phyloP scores from a whole-genome alignment of 2,888 invertebrate species.

The Pyralis farinalis region DNA sequence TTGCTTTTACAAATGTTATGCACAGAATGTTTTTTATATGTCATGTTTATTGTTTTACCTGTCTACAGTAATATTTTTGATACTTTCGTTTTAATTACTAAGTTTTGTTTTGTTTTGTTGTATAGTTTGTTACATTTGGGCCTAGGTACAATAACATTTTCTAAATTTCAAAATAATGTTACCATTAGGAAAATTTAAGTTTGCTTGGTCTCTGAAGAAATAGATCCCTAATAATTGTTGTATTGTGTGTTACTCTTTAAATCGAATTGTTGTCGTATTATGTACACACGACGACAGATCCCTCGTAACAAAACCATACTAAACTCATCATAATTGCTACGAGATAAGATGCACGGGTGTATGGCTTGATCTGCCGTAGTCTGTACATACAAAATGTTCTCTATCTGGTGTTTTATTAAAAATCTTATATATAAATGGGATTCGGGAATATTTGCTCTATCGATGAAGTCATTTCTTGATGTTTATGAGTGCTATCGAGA shows the following conservation, averaged over 20 bases:
- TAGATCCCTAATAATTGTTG: slow-evolving; percentile 37
- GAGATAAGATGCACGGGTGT: no score
- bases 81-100: background rate
- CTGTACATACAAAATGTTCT: slow-evolving; percentile 25
- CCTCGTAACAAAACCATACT: no score
- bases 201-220: slow-evolving; percentile 12
- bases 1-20: slow-evolving; percentile 25
- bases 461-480: background rate
- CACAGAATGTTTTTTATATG: slow-evolving; percentile 23
- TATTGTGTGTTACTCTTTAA: slow-evolving; percentile 52
- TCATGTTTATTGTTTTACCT: slow-evolving; percentile 19
- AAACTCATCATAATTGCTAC: no score
- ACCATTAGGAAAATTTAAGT: slow-evolving; percentile 2
- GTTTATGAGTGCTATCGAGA: no score
- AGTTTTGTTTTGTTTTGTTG: background rate
- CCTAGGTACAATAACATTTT: slow-evolving; percentile 1
- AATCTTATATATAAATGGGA: slow-evolving; percentile 1
- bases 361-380: no score
- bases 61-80: slow-evolving; percentile 2
- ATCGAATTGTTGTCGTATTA: slow-evolving; percentile 38
- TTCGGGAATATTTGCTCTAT: background rate
- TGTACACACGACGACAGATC: no score
- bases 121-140: background rate
- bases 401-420: slow-evolving; percentile 11
- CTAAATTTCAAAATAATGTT: background rate